Percentiles rank a stretch among this genome's conserved stretches.
Conservation (phyloP, 2,113 vertebrate species). For the Oreochromis aureus region DNA sequence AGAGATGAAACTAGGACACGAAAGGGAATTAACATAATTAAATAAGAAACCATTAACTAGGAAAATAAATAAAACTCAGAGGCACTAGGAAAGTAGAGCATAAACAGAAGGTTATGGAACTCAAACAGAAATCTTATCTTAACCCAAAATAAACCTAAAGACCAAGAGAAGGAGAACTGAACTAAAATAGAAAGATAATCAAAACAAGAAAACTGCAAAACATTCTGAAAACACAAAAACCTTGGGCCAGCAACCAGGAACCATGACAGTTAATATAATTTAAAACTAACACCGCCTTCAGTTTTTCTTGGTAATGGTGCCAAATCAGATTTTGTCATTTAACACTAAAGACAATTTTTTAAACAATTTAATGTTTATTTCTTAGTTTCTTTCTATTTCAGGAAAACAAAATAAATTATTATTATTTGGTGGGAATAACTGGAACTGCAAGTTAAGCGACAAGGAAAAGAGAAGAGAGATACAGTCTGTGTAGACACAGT, state of each 20-base stretch:
- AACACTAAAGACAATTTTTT: not conserved
- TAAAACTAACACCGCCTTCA: not conserved
- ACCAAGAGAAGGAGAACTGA: not conserved
- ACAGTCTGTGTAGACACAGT: not conserved
- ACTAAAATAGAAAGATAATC: not conserved
- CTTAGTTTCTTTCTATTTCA: not conserved
- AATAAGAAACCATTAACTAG: not conserved
- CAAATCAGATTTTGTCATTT: not conserved
- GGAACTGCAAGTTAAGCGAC: not conserved
- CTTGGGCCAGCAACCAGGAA: not conserved
- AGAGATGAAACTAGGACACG: not conserved
- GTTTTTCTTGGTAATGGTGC: not conserved
- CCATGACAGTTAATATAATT: not conserved
- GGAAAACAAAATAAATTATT: not conserved
- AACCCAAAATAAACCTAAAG: not conserved
- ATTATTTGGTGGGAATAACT: not conserved
- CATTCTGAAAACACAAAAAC: not conserved
- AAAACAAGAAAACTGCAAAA: not conserved
- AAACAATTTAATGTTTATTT: not conserved
- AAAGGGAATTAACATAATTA: not conserved
- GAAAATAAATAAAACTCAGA: not conserved
- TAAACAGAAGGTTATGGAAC: not conserved
- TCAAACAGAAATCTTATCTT: not conserved
- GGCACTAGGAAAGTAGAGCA: not conserved
- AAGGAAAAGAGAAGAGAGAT: not conserved